Base-by-base conservation (phyloP, 2,113 vertebrate genomes). In the Pitta sordida region DNA sequence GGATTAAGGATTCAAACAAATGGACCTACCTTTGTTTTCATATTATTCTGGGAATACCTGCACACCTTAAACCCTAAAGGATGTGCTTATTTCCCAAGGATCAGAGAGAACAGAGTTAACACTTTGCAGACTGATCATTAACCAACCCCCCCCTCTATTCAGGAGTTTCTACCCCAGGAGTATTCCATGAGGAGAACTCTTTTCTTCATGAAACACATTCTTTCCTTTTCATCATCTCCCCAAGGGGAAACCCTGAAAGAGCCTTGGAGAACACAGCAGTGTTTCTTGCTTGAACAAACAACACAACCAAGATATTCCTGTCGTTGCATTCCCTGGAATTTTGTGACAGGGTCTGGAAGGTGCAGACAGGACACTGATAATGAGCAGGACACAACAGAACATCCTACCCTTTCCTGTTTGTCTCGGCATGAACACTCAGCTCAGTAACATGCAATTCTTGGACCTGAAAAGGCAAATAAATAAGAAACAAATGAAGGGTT, bases 381-480 rank as follows among this genome's bases (percentile, higher is more conserved):
- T 18, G 26, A 65, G 52, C 44, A 39, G 55, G 26, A 71, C 37
- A 36, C 30, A 83, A 18, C 3, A 14, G 32, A 73, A 55, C 41
- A 82, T 63, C 64, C 85, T 96, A 97, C 97, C 91, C 80, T 56
- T 70, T 94, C 64, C 22, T 91, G 27, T 62, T 73, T 62, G 79
- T 6, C 65, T 67, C 81, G 81, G 56, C 32, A 15, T 2, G 49
- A 85, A 86, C 19, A n/a, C 58, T 92, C 56, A 43, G 58, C 18
- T 91, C 79, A n/a, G 68, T 63, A 86, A 67, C 59, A 64, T 0
- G 19, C 23, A 71, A 20, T 81, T 94, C 93, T 81, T 93, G 83
- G 39, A 95, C 10, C 97, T 97, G 75, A 93, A 95, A 95, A 74
- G 7, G 44, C 18, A 92, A 85, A 70, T 1, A 93, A 43, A 55